A percentile compares a stretch with the other conserved stretches of the same genome.
Conservation (phyloP, 2,888 invertebrate genomes). For the Onthophagus sagittarius region DNA sequence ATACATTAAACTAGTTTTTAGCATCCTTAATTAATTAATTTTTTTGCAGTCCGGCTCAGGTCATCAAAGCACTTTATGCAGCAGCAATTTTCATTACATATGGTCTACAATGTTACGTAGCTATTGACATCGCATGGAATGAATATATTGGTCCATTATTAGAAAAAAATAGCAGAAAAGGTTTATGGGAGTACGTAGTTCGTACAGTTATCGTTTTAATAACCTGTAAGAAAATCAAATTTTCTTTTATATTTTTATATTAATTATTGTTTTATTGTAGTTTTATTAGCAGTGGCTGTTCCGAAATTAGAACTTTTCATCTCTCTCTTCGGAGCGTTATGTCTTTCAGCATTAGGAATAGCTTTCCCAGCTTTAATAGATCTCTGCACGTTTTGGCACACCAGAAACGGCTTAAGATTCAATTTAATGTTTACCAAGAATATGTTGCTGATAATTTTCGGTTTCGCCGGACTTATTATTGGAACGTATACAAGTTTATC, state of each 20-base stretch:
- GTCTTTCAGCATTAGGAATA: constrained; percentile 81
- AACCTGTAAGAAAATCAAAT: constrained; percentile 66
- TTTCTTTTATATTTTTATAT: neutral
- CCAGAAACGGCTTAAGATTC: constrained; percentile 52
- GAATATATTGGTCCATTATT: constrained; percentile 62
- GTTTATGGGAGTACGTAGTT: constrained; percentile 73
- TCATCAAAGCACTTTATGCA: constrained; percentile 70
- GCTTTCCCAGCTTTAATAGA: constrained; percentile 89
- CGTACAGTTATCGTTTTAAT: constrained; percentile 73
- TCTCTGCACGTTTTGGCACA: constrained; percentile 75
- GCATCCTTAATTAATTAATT: neutral
- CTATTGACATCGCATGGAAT: constrained; percentile 90
- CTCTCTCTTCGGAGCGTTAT: constrained; percentile 83
- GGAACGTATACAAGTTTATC: constrained; percentile 64
- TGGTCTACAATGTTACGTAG: constrained; percentile 92
- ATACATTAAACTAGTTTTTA: neutral
- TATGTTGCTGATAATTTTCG: constrained; percentile 55
- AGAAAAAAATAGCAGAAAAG: constrained; percentile 57
- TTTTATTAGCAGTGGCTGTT: constrained; percentile 77
- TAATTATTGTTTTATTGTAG: constrained; percentile 50
- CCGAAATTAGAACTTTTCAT: constrained; percentile 80
- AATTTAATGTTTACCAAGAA: constrained; percentile 53
- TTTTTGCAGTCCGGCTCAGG: constrained; percentile 61
- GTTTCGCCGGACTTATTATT: constrained; percentile 59
- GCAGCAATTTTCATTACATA: constrained; percentile 88